These are phyloP conservation scores for Apamea anceps DNA, from an alignment of 2,888 invertebrate genomes.

Conservation along the genomic window DNA sequence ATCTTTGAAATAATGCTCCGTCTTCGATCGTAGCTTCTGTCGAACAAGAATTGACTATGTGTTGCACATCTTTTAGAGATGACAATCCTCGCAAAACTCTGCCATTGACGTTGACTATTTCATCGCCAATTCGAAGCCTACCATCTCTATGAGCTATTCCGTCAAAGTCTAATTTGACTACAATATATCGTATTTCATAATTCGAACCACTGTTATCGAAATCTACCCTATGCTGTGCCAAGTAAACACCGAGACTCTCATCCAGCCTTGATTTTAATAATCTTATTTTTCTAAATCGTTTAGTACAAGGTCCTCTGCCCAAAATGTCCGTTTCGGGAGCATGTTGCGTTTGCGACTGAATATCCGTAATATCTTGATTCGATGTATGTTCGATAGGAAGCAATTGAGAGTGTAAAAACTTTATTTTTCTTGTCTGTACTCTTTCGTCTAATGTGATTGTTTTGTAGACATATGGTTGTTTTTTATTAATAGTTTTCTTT, in stretches of 20 bases:
- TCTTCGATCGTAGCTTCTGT: constrained; percentile 85
- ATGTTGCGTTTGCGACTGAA: constrained; percentile 76
- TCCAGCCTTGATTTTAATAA: constrained; percentile 92
- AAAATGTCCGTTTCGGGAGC: constrained; percentile 83
- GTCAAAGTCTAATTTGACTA: constrained; percentile 91
- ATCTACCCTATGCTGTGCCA: constrained; percentile 92
- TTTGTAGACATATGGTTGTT: constrained; percentile 85
- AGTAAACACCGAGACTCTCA: constrained; percentile 93
- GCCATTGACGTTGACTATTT: constrained; percentile 97
- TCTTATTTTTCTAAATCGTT: constrained; percentile 92
- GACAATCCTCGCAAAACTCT: constrained; percentile 94
- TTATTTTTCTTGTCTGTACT: constrained; percentile 88
- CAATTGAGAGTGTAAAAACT: constrained; percentile 87
- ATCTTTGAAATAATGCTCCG: constrained; percentile 83
- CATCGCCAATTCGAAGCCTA: constrained; percentile 95
- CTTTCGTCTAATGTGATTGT: constrained; percentile 88
- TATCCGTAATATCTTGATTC: constrained; percentile 78
- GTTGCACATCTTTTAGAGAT: constrained; percentile 91
- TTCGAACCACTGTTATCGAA: constrained; percentile 88
- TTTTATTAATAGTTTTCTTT: constrained; percentile 86
- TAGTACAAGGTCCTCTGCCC: constrained; percentile 91
- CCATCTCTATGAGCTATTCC: constrained; percentile 94
- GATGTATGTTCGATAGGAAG: constrained; percentile 80
- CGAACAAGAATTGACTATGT: constrained; percentile 89
- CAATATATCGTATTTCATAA: constrained; percentile 91